phyloP scores from a whole-genome alignment of 2,113 vertebrate species.

The Merops nubicus region DNA sequence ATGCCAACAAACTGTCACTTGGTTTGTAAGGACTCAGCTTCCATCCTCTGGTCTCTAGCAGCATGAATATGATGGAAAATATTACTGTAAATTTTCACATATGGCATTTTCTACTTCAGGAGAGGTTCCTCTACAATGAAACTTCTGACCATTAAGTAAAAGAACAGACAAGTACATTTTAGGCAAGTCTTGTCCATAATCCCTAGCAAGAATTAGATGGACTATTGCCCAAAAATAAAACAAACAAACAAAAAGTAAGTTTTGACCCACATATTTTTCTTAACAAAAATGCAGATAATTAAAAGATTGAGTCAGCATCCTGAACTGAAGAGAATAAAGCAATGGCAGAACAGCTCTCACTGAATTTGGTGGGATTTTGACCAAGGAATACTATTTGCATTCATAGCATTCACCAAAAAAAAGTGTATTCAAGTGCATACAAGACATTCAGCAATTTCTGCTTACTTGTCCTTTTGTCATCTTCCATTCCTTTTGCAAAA shows the following conservation, averaged over 20 bases:
- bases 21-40: background rate
- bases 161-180: background rate
- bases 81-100: background rate
- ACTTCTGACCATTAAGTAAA: background rate
- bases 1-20: background rate
- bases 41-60: background rate
- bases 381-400: too few relatives aligned
- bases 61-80: background rate
- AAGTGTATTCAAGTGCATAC: background rate
- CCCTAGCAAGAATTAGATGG: background rate
- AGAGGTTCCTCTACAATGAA: background rate
- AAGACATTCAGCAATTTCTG: background rate
- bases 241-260: too few relatives aligned
- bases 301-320: background rate
- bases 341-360: background rate
- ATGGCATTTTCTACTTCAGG: background rate
- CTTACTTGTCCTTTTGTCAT: background rate
- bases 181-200: background rate
- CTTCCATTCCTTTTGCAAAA: background rate
- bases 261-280: background rate
- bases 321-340: background rate
- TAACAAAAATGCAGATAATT: background rate
- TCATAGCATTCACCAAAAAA: too few relatives aligned
- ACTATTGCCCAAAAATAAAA: background rate
- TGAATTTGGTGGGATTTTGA: background rate